Evolutionary conservation across 2,888 invertebrate species (phyloP).

Genomic region (Scaptomyza tumidula): DNA sequence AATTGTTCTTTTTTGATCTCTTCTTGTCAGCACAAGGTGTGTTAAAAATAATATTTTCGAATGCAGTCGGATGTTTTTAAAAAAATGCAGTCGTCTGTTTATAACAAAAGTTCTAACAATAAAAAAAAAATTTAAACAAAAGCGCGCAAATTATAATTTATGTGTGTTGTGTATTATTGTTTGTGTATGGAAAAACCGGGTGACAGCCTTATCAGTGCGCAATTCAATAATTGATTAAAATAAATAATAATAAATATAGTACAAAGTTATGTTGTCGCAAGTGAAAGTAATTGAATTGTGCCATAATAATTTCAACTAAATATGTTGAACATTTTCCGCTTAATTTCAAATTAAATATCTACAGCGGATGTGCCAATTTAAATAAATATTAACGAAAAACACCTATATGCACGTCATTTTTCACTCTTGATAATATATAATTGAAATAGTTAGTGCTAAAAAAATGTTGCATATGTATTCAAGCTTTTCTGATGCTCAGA

Average conservation of each 20-base stretch:
- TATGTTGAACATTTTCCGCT: slow-evolving; percentile 11
- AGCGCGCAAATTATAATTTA: slow-evolving; percentile 25
- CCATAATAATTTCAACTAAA: slow-evolving; percentile 21
- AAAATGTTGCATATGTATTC: background rate
- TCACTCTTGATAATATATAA: background rate
- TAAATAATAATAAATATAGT: slow-evolving; percentile 9
- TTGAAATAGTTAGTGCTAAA: background rate
- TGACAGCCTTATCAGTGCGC: slow-evolving; percentile 35
- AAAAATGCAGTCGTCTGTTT: background rate
- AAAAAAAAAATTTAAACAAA: slow-evolving; percentile 40
- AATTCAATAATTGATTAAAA: slow-evolving; percentile 44
- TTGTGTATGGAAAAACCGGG: slow-evolving; percentile 4
- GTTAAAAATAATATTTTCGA: slow-evolving; percentile 37
- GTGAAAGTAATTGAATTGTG: slow-evolving; percentile 49
- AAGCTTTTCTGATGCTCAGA: background rate
- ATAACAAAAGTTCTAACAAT: slow-evolving; percentile 3
- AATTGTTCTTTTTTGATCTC: slow-evolving; percentile 16
- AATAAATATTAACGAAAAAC: slow-evolving; percentile 26
- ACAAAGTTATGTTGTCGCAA: slow-evolving; percentile 8
- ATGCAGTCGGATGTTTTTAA: background rate
- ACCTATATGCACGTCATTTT: background rate
- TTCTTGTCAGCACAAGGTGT: slow-evolving; percentile 42
- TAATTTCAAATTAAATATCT: slow-evolving; percentile 18
- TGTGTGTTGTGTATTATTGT: slow-evolving; percentile 4
- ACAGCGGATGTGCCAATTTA: slow-evolving; percentile 62